These are phyloP conservation scores for Lypha dubia DNA, from an alignment of 2,888 invertebrate genomes.

Conservation along the genomic window DNA sequence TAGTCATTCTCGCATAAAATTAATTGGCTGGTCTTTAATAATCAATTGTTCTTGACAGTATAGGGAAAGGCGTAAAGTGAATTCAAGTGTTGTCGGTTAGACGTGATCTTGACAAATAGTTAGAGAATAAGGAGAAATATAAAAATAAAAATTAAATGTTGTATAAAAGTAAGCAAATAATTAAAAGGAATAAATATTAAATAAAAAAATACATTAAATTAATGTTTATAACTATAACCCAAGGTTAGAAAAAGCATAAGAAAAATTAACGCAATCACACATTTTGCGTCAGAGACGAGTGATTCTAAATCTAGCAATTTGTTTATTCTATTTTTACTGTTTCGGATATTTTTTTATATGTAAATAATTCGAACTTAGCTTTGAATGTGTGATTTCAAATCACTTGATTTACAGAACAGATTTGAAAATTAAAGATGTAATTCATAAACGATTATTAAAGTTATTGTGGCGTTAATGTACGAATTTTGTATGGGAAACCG, in stretches of 20 bases:
- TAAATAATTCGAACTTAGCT: too few relatives aligned
- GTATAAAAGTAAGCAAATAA: constrained; percentile 6
- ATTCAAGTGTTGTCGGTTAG: too few relatives aligned
- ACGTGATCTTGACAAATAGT: too few relatives aligned
- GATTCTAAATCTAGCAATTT: not conserved
- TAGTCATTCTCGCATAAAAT: too few relatives aligned
- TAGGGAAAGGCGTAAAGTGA: too few relatives aligned
- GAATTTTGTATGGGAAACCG: too few relatives aligned
- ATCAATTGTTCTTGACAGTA: too few relatives aligned
- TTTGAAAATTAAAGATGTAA: not conserved
- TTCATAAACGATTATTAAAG: too few relatives aligned
- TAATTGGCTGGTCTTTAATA: too few relatives aligned
- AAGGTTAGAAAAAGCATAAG: constrained; percentile 63
- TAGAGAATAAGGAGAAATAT: not conserved
- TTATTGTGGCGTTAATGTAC: too few relatives aligned
- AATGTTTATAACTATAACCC: constrained; percentile 66
- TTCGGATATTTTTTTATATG: too few relatives aligned
- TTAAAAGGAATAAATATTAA: constrained; percentile 60
- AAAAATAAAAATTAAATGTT: constrained; percentile 39
- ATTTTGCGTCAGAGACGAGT: not conserved
- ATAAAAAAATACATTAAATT: constrained; percentile 54
- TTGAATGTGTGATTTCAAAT: not conserved
- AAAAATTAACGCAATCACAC: constrained; percentile 26
- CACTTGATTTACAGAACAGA: not conserved
- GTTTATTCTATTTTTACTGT: too few relatives aligned